These are phyloP conservation scores for Microtus pennsylvanicus DNA, from an alignment of 2,113 vertebrate species.

Conservation along the genomic window DNA sequence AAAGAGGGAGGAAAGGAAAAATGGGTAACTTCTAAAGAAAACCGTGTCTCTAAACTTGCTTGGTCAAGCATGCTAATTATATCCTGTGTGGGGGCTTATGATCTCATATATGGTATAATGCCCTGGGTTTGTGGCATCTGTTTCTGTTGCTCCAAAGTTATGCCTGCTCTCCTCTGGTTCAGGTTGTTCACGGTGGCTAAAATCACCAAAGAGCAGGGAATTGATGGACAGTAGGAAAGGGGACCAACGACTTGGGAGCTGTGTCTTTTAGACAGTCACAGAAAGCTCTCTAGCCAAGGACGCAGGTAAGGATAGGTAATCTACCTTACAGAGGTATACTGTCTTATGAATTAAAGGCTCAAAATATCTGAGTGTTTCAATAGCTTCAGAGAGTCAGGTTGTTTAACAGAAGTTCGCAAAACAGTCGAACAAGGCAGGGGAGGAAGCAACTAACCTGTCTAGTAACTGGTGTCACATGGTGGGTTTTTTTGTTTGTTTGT, in stretches of 20 bases:
- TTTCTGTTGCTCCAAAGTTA: slow-evolving; percentile 15
- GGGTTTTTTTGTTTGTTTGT: neutral
- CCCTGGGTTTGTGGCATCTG: neutral
- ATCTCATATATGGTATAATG: neutral
- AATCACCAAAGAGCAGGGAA: neutral
- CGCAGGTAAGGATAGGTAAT: neutral
- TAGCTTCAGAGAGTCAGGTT: slow-evolving; percentile 6
- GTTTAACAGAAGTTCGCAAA: slow-evolving; percentile 33
- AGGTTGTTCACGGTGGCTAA: neutral
- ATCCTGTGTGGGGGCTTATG: neutral
- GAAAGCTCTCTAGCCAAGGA: slow-evolving; percentile 45
- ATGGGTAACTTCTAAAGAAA: slow-evolving; percentile 1
- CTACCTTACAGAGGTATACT: neutral
- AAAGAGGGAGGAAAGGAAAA: neutral
- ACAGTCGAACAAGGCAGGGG: neutral
- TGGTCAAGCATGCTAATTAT: slow-evolving; percentile 33
- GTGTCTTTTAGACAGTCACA: slow-evolving; percentile 9
- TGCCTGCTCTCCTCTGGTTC: slow-evolving; percentile 7
- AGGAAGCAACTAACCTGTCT: slow-evolving; percentile 11
- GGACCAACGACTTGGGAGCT: neutral
- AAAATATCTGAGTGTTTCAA: neutral
- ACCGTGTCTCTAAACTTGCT: neutral
- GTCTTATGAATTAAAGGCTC: slow-evolving; percentile 39
- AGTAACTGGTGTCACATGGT: neutral
- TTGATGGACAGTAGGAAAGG: neutral